Conservation (phyloP, 2,888 invertebrate species). For the Rotaria sp. region DNA sequence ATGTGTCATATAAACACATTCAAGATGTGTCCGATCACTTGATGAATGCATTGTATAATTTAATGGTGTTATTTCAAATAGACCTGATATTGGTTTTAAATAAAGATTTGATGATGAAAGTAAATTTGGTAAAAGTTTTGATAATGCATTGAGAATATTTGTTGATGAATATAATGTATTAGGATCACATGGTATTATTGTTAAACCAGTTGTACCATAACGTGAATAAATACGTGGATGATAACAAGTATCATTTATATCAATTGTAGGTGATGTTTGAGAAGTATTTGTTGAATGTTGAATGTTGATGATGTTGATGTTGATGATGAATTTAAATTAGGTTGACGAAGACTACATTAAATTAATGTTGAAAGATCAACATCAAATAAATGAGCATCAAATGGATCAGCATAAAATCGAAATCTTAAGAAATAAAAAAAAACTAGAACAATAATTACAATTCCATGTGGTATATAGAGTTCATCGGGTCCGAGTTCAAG, state of each 20-base stretch:
- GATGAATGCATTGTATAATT: slow-evolving; percentile 78
- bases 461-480: too few relatives aligned
- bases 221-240: slow-evolving; percentile 32
- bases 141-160: neutral
- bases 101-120: slow-evolving; percentile 34
- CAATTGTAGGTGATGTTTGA: slow-evolving; percentile 31
- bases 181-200: neutral
- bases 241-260: slow-evolving; percentile 13
- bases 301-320: slow-evolving; percentile 10
- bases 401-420: slow-evolving; percentile 78
- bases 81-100: slow-evolving; percentile 53
- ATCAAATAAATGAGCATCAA: slow-evolving; percentile 77
- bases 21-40: slow-evolving; percentile 81
- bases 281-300: neutral
- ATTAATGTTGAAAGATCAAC: slow-evolving; percentile 64
- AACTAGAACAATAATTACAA: neutral
- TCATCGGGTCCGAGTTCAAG: too few relatives aligned
- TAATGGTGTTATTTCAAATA: slow-evolving; percentile 77
- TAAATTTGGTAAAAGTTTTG: neutral
- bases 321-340: slow-evolving; percentile 60
- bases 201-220: neutral
- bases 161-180: neutral
- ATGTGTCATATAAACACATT: slow-evolving; percentile 58
- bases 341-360: slow-evolving; percentile 62
- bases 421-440: slow-evolving; percentile 61